Base-by-base conservation (phyloP, 2,797 vertebrate species). In the Melanotaenia parkinsoni region DNA sequence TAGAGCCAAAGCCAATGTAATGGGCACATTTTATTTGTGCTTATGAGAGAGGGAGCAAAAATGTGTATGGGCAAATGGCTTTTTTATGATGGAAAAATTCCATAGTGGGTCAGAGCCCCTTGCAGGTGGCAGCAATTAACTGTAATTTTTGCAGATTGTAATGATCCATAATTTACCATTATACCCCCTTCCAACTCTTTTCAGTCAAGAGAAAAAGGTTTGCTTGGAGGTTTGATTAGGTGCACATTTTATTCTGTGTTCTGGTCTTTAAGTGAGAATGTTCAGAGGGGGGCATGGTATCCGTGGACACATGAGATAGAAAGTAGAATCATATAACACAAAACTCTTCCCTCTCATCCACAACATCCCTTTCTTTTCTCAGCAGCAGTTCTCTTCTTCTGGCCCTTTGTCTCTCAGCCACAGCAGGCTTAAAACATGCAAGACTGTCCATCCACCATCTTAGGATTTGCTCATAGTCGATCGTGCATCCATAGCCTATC, bases 111-210 rank as follows among this genome's bases (percentile, higher is more conserved):
- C 93, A 94, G 93, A 95, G 90, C 94, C 93, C 91, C 93, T 93
- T 86, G 94, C 95, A 96, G 96, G 92, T 95, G 95, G 94, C 95
- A 95, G 95, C 95, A 96, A 96, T 96, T 96, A 96, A 94, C 94
- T 95, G 93, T 94, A 95, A 94, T 95, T 95, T 93, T 93, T 94
- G 93, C 92, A 94, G 93, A 95, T 89, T 92, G 96, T 95, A 96
- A 96, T 96, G 95, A 95, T 94, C 94, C 94, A 94, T 95, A 94
- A 95, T 95, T 95, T 95, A 93, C 91, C 93, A 94, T 90, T 89
- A 84, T 91, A 88, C 86, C 89, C 86, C 89, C 88, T 83, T 84
- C 80, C 85, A 93, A 91, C 89, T 91, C 91, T 88, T 92, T 93
- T 92, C 90, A 92, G 87, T 87, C 85, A 91, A 86, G 85, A 85